Evolutionary conservation across 1,140 invertebrate genomes (phyloP).

Genomic region (Drosophila littoralis): DNA sequence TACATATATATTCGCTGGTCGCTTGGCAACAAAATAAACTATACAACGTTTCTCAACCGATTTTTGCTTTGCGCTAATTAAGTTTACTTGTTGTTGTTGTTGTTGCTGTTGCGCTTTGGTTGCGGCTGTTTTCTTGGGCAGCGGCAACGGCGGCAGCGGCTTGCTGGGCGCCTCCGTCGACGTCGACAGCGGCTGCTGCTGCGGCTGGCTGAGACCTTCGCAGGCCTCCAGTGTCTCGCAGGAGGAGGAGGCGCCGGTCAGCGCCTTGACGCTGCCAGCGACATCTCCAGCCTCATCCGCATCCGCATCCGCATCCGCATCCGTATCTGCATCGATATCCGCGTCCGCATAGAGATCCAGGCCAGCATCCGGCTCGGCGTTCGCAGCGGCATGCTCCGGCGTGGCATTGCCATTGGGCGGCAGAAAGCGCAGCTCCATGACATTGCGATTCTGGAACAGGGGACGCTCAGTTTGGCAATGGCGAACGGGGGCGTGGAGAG

Average conservation of each 20-base stretch:
- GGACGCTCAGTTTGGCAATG: conserved; percentile 63
- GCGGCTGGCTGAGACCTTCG: conserved; percentile 51
- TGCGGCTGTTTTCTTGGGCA: conserved; percentile 56
- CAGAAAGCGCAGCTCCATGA: conserved; percentile 84
- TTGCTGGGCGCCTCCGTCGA: conserved; percentile 65
- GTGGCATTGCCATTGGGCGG: conserved; percentile 45
- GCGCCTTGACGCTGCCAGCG: background rate
- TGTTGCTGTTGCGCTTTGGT: conserved; percentile 47
- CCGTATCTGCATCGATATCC: conserved; percentile 16
- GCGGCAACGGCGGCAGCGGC: conserved; percentile 73
- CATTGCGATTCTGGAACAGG: conserved; percentile 84
- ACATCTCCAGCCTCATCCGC: background rate
- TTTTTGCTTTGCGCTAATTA: conserved; percentile 57
- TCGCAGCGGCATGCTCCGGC: background rate
- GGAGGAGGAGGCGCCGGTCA: conserved; percentile 68
- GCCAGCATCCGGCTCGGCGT: conserved; percentile 5
- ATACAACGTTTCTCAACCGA: conserved; percentile 64
- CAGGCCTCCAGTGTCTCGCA: conserved; percentile 79
- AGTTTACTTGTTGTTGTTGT: conserved; percentile 45
- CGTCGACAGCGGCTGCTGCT: conserved; percentile 3
- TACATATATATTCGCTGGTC: conserved; percentile 17
- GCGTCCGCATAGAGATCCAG: conserved; percentile 6
- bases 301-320: conserved; percentile 11
- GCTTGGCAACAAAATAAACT: conserved; percentile 29
- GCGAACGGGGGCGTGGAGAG: conserved; percentile 34